Evolutionary conservation across 2,797 vertebrate genomes (phyloP).

Genomic region (Artibeus jamaicensis): DNA sequence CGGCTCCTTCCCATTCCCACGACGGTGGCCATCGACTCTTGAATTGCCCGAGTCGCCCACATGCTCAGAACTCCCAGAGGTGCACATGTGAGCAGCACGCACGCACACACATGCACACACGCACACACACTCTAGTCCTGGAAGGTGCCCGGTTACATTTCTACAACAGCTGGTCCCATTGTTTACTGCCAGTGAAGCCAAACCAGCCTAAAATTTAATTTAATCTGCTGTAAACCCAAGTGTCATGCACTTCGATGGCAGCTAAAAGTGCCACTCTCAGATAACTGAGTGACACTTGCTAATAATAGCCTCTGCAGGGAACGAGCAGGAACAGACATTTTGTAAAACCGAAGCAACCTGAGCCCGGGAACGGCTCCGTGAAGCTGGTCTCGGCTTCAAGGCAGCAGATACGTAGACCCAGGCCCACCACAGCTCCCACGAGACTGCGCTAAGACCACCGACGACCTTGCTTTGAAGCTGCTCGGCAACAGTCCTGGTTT

Average conservation of each 20-base stretch:
- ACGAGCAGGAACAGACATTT: conserved; percentile 85
- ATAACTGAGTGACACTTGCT: conserved; percentile 90
- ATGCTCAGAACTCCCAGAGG: conserved; percentile 1
- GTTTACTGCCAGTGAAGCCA: conserved; percentile 88
- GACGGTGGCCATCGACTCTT: conserved; percentile 38
- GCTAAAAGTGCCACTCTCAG: conserved; percentile 91
- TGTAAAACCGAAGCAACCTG: conserved; percentile 87
- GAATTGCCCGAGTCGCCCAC: conserved; percentile 31
- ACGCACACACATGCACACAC: not conserved
- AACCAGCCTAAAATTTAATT: conserved; percentile 95
- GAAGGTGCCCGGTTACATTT: conserved; percentile 87
- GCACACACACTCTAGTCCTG: conserved; percentile 69
- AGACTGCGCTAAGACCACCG: conserved; percentile 80
- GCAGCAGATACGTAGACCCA: conserved; percentile 1
- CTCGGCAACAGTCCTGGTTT: conserved; percentile 66
- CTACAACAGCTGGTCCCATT: conserved; percentile 91
- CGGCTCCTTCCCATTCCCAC: not conserved
- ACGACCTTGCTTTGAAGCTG: conserved; percentile 79
- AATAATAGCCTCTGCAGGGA: conserved; percentile 88
- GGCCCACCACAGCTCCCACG: conserved; percentile 72
- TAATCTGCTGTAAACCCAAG: conserved; percentile 92
- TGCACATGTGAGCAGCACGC: not conserved
- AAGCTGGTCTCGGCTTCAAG: conserved; percentile 74
- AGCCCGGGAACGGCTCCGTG: conserved; percentile 81
- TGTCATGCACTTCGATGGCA: conserved; percentile 90